Percentiles rank a stretch among this genome's conserved stretches.
These are phyloP conservation scores for Clupea harengus DNA, from an alignment of 2,113 vertebrate species.

Conservation along the genomic window DNA sequence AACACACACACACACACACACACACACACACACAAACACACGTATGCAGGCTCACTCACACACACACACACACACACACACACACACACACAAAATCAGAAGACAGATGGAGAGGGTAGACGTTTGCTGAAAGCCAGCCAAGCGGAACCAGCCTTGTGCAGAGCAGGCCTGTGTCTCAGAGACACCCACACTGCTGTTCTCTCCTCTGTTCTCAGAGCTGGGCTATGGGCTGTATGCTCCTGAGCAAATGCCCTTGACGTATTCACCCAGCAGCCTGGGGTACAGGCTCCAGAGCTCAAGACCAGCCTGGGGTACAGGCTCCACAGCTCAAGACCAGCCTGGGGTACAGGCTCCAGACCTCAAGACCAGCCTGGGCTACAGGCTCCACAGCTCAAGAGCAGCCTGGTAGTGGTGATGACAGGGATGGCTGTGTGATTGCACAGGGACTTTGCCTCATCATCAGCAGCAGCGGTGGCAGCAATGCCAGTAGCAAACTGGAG, in stretches of 20 bases:
- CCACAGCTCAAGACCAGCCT: too few species aligned
- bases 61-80: constrained; percentile 23
- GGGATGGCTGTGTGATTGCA: too few species aligned
- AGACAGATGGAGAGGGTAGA: constrained; percentile 18
- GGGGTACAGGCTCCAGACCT: too few species aligned
- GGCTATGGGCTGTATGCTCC: too few species aligned
- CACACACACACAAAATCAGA: constrained; percentile 23
- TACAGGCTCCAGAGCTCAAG: background rate
- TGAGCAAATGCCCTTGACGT: background rate
- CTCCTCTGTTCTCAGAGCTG: background rate
- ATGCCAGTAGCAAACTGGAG: too few species aligned
- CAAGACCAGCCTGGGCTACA: too few species aligned
- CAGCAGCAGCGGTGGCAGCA: too few species aligned
- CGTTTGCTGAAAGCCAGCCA: constrained; percentile 4
- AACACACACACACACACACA: background rate
- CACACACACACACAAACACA: background rate
- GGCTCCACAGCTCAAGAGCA: too few species aligned
- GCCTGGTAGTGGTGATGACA: too few species aligned
- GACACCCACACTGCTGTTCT: background rate
- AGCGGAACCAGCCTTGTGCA: constrained; percentile 5
- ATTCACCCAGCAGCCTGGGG: background rate
- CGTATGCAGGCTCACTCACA: background rate
- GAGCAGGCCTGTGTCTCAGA: background rate
- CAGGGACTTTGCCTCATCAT: too few species aligned
- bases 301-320: background rate